Evolutionary conservation across 2,113 vertebrate genomes (phyloP), one percentile per base, ranked within the genome.

Genomic region (Hiodon tergisus): DNA sequence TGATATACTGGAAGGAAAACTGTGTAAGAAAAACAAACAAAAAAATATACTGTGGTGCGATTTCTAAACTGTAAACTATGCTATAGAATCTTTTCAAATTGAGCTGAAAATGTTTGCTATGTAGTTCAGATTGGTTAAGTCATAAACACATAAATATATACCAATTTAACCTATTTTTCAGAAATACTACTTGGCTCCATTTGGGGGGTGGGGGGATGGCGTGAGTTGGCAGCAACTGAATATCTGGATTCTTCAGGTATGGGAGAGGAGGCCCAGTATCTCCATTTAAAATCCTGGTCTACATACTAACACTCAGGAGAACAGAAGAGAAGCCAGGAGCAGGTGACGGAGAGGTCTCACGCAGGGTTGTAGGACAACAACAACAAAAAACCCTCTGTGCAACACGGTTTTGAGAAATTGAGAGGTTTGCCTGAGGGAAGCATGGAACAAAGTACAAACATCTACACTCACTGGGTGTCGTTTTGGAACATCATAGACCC

Each of bases 401-500:
- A 16, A n/a, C 31, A n/a, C 11, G 59, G 47, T 69, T 69, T 54
- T 59, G 67, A 55, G 68, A 8, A 51, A 78, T 76, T 76, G 75
- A 77, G 75, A 80, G 78, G 75, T 79, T 79, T 79, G 78, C 78
- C 78, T 51, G 65, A 69, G 73, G 78, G 63, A 69, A 69, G 50
- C 78, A 65, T 77, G 62, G 72, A 77, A 78, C 74, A 76, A 79
- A 75, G 71, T 87, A 85, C 82, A 90, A 83, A 89, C 91, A 90
- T 84, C 87, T 95, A 95, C 95, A 98, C 95, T 98, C 95, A 99
- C 94, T 94, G 95, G 96, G 93, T 97, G 97, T 91, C 95, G 95
- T 94, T 98, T 99, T 93, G 97, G 97, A 92, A 99, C 96, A 86
- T 99, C 97, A 95, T 99, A 99, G 91, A 99, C 95, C 90, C 96